phyloP scores from a whole-genome alignment of 2,888 invertebrate species.

The Conops quadrifasciatus region DNA sequence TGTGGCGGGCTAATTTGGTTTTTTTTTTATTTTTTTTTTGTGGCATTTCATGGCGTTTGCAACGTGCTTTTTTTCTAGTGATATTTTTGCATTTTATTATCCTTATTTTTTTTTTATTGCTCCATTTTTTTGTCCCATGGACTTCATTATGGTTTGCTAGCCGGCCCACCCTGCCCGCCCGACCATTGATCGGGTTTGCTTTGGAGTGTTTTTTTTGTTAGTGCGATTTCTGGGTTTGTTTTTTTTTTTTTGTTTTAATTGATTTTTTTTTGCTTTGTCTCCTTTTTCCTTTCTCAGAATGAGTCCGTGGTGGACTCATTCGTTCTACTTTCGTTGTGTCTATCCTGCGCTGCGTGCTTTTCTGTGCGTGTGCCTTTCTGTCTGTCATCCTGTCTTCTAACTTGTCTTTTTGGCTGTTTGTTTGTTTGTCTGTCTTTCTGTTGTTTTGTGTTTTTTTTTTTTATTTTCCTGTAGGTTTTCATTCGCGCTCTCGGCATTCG shows the following conservation, averaged over 20 bases:
- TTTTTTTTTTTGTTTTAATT: neutral
- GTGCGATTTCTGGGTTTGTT: too few species aligned
- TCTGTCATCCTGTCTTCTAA: too few species aligned
- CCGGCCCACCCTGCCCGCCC: neutral
- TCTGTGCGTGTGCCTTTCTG: neutral
- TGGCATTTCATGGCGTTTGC: neutral
- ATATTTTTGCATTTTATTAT: too few species aligned
- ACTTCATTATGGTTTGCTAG: conserved; percentile 9
- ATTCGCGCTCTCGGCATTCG: too few species aligned
- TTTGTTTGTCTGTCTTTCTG: neutral
- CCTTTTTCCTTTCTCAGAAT: neutral
- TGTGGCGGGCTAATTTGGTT: neutral
- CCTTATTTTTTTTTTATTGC: conserved; percentile 4
- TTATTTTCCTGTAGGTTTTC: neutral
- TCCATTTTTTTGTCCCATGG: neutral
- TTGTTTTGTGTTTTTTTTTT: neutral
- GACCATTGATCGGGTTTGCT: neutral
- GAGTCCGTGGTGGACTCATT: neutral
- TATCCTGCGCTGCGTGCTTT: neutral
- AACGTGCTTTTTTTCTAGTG: too few species aligned
- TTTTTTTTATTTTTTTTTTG: conserved; percentile 6
- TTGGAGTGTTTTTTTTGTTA: conserved; percentile 5
- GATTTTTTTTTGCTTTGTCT: neutral
- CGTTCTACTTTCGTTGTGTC: neutral
- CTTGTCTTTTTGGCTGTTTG: too few species aligned